Evolutionary conservation across 2,888 invertebrate genomes (phyloP).

Genomic region (Gasteruption jaculator): DNA sequence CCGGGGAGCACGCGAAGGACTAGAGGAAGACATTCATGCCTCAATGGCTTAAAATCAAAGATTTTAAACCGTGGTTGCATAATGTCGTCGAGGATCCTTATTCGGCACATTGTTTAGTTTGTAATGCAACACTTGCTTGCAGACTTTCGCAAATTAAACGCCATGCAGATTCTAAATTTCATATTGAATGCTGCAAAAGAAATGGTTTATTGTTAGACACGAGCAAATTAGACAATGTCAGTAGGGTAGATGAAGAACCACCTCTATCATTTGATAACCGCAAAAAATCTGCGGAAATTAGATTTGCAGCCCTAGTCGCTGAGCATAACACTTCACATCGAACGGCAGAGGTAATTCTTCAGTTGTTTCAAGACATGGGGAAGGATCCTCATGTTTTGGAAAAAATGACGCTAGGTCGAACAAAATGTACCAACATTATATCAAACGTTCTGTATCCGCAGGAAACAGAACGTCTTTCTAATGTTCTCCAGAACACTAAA

Average conservation of each 20-base stretch:
- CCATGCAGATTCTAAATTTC: background rate
- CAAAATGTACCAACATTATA: slow-evolving; percentile 15
- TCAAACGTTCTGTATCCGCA: slow-evolving; percentile 11
- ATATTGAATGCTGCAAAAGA: too few species aligned
- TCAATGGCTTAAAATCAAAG: slow-evolving; percentile 9
- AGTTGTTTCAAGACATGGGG: slow-evolving; percentile 16
- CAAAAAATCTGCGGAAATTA: slow-evolving; percentile 15
- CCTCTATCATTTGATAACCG: slow-evolving; percentile 13
- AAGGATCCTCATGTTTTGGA: slow-evolving; percentile 16
- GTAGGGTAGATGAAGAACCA: background rate
- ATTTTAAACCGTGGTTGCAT: slow-evolving; percentile 12
- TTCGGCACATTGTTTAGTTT: slow-evolving; percentile 5
- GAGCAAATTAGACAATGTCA: background rate
- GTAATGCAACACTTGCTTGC: slow-evolving; percentile 6
- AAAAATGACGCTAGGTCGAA: slow-evolving; percentile 13
- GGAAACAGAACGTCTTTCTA: slow-evolving; percentile 9
- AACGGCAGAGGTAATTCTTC: slow-evolving; percentile 7
- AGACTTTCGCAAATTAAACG: slow-evolving; percentile 6
- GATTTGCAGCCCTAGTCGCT: slow-evolving; percentile 15
- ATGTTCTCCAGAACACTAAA: slow-evolving; percentile 8
- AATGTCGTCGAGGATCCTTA: slow-evolving; percentile 1
- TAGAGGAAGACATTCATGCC: slow-evolving; percentile 7
- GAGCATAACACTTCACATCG: slow-evolving; percentile 15
- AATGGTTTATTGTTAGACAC: too few species aligned
- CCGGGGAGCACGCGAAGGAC: too few species aligned